Evolutionary conservation across 2,113 vertebrate species (phyloP), one percentile per base, ranked within the genome.

Genomic region (Poeciliopsis turrubarensis): DNA sequence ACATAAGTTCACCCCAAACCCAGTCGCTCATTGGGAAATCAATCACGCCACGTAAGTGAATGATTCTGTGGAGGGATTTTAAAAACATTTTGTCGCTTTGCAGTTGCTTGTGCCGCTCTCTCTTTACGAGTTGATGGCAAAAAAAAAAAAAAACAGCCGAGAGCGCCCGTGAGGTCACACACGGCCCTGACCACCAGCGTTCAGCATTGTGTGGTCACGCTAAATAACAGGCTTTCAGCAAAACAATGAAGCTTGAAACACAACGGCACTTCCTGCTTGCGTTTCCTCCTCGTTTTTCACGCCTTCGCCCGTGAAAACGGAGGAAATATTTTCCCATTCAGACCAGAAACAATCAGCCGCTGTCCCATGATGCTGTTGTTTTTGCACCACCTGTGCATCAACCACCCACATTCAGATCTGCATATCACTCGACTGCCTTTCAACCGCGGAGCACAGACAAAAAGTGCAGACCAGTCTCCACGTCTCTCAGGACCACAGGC

Each of bases 401-500:
- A n/a, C 51, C 80, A 47, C 61, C 72, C 54, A 79, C 57, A 68
- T 19, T 77, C 79, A 78, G 89, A 80, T 82, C 65, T 70, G 27
- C 81, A 11, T 39, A 83, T 79, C 68, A 60, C 63, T 60, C 67
- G 41, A 65, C 77, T 12, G 70, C 81, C 72, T 87, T 75, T 83
- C 71, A 37, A 85, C 87, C 84, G 51, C 73, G 70, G 84, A 84
- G 77, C 83, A 27, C 77, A 93, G 69, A 89, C 88, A 81, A 90
- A 57, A 77, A 66, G 80, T 79, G 75, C 75, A 75, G 86, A 87
- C 82, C 64, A 57, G 87, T 85, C 89, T 90, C 87, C 90, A 84
- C 87, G 81, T 89, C 90, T 89, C 87, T 92, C 87, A 92, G 87
- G 84, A 87, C 89, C 89, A 79, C 79, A 89, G 91, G 83, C 92